phyloP scores from a whole-genome alignment of 2,888 invertebrate species.

The Nycteola revayana region DNA sequence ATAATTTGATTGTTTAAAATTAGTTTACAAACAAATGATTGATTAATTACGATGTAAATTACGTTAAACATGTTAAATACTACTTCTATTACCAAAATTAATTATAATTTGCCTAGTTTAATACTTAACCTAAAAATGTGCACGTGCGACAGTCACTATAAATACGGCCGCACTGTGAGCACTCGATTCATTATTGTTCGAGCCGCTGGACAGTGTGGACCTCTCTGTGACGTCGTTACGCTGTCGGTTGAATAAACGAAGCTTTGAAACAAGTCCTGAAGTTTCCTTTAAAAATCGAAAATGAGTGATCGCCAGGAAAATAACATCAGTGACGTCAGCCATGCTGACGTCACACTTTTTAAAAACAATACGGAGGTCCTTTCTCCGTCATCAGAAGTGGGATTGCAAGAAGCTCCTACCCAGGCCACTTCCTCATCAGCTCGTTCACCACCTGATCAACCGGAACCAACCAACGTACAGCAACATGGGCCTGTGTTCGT shows the following conservation, averaged over 20 bases:
- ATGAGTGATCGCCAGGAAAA: neutral
- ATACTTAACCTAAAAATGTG: neutral
- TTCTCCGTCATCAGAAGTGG: slow-evolving; percentile 3
- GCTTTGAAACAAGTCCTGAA: neutral
- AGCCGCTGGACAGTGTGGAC: neutral
- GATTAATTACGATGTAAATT: neutral
- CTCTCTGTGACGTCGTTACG: neutral
- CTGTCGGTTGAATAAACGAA: neutral
- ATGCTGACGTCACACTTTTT: slow-evolving; percentile 3
- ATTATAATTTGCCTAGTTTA: neutral
- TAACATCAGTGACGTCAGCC: slow-evolving; percentile 2
- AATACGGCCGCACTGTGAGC: neutral
- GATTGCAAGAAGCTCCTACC: neutral
- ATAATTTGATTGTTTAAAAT: neutral
- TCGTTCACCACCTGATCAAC: neutral
- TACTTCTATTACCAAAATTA: too few species aligned
- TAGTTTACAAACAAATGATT: neutral
- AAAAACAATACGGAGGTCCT: neutral
- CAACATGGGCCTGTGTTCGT: neutral
- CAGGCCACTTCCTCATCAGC: neutral
- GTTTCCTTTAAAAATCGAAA: neutral
- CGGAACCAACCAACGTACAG: neutral
- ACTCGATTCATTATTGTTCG: neutral
- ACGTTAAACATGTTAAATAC: too few species aligned
- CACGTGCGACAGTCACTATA: neutral